Base-by-base conservation (phyloP, 2,797 vertebrate genomes). In the Allobates femoralis region DNA sequence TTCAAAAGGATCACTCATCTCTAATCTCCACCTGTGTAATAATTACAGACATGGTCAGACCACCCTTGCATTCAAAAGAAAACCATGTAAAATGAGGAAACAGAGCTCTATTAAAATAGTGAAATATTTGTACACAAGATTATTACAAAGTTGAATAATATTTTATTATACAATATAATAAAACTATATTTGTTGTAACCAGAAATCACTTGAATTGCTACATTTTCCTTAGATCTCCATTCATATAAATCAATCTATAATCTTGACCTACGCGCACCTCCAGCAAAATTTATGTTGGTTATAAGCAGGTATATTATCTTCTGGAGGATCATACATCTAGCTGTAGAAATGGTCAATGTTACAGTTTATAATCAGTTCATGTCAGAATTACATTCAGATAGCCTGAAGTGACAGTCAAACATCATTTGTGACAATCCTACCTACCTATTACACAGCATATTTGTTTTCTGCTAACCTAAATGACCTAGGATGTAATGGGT, bases 391-490 rank as follows among this genome's bases (percentile, higher is more conserved):
- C 15, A 82, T 56, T 55, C 21, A 71, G 51, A 56, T 18, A 56
- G 80, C 80, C 66, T 28, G 7, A 37, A 82, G 80, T 66, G 19
- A 73, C 30, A 60, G 32, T 23, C 32, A 56, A 41, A 56, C 50
- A 56, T 23, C 51, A 34, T 55, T 55, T 16, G 21, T 69, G 64
- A 81, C 28, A 69, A 55, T 56, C 50, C 30, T 51, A 30, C 64
- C 32, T 71, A 34, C 80, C 32, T 71, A 69, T 69, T n/a, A 26
- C 51, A 82, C 21, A 16, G 30, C 64, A 56, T 82, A 71, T 82
- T 71, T 71, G 64, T 82, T 50, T 55, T 80, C 50, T 69, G 23
- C 66, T 81, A 77, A 80, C 67, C 66, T 56, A 74, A 50, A 73
- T 78, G 66, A 74, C 66, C 67, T 23, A 46, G 34, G 67, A 18